These are phyloP conservation scores for Paelopatides confundens DNA, from an alignment of 53 echinoderm and acorn worm species.

Conservation along the genomic window DNA sequence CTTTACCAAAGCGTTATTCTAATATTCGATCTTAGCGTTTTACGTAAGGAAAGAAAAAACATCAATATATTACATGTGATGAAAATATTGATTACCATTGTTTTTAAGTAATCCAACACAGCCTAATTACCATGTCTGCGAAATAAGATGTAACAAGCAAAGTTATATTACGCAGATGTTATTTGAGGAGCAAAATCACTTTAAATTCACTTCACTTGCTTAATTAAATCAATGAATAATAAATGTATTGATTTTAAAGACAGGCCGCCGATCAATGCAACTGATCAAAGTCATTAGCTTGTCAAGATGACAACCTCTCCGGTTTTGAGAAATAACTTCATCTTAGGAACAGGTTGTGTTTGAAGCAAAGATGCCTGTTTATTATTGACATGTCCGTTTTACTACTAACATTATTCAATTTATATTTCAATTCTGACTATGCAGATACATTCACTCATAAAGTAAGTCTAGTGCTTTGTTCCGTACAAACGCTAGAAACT, in stretches of 20 bases:
- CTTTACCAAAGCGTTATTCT: too few species aligned
- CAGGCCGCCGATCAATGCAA: not conserved
- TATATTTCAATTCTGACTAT: too few species aligned
- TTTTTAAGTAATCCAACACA: not conserved
- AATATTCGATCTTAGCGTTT: too few species aligned
- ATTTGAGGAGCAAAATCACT: not conserved
- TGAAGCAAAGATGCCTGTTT: too few species aligned
- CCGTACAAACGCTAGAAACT: too few species aligned
- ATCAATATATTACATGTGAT: too few species aligned
- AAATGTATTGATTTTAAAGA: constrained; percentile 21
- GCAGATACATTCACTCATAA: too few species aligned
- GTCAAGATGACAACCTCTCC: not conserved
- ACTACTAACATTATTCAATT: too few species aligned
- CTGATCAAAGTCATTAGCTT: not conserved
- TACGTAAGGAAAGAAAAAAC: too few species aligned
- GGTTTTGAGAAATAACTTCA: not conserved
- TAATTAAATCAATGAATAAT: constrained; percentile 29
- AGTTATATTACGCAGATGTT: not conserved
- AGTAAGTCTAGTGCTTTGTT: too few species aligned
- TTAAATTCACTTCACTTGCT: constrained; percentile 1
- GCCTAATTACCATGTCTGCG: not conserved
- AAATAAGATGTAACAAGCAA: not conserved
- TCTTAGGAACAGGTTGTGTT: not conserved
- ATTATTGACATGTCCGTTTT: too few species aligned
- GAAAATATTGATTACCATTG: too few species aligned